Evolutionary conservation across 2,888 invertebrate genomes (phyloP).

Genomic region (Microdon myrmicae): DNA sequence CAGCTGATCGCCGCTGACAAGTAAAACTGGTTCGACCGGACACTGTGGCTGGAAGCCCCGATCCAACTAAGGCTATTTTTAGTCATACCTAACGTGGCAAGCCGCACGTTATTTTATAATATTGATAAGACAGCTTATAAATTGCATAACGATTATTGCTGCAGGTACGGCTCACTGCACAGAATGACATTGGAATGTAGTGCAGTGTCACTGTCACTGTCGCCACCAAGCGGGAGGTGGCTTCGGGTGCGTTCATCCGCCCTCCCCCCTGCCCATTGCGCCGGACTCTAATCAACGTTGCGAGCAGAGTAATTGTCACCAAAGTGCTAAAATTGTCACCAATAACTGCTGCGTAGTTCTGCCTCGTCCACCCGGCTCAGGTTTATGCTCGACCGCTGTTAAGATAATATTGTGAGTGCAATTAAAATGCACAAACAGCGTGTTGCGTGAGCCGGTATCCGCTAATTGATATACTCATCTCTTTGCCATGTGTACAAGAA

Average conservation of each 20-base stretch:
- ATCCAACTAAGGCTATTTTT: slow-evolving; percentile 30
- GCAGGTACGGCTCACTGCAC: neutral
- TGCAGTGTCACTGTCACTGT: slow-evolving; percentile 41
- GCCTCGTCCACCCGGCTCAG: slow-evolving; percentile 4
- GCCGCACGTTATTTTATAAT: slow-evolving; percentile 27
- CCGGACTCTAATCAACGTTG: slow-evolving; percentile 15
- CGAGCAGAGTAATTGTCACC: slow-evolving; percentile 42
- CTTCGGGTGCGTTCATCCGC: too few species aligned
- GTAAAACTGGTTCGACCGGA: slow-evolving; percentile 15
- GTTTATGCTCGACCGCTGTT: slow-evolving; percentile 24
- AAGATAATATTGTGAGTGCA: slow-evolving; percentile 47
- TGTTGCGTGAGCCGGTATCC: slow-evolving; percentile 1
- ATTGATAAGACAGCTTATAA: slow-evolving; percentile 40
- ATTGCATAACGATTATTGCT: slow-evolving; percentile 42
- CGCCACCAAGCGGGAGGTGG: too few species aligned
- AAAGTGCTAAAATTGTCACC: slow-evolving; percentile 45
- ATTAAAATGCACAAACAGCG: slow-evolving; percentile 42
- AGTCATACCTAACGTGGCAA: slow-evolving; percentile 10
- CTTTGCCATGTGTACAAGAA: too few species aligned
- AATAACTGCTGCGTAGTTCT: slow-evolving; percentile 12
- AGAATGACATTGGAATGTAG: slow-evolving; percentile 19
- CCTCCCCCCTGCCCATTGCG: too few species aligned
- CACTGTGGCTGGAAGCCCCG: slow-evolving; percentile 24
- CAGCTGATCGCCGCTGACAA: slow-evolving; percentile 38
- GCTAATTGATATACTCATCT: too few species aligned